Base-by-base conservation (phyloP, 2,113 vertebrate genomes). In the Mustela lutreola region DNA sequence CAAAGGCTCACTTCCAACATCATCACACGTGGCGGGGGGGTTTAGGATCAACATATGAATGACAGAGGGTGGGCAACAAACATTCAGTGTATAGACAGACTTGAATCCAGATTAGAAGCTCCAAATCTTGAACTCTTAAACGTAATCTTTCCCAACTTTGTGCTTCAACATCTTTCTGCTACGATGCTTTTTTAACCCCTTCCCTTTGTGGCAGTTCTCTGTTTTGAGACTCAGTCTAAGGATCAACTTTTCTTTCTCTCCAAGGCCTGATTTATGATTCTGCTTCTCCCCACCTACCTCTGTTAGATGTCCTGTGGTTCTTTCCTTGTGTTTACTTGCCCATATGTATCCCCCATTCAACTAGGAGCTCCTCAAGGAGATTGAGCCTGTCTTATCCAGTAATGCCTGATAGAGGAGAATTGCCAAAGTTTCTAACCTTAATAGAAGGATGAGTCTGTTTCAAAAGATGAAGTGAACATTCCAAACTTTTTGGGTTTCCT, bases 391-490 rank as follows among this genome's bases (percentile, higher is more conserved):
- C 53, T 63, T 79, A 93, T 42, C 11, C 81, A 87, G n/a, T n/a
- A 79, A 39, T 84, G 7, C 24, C 12, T 85, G 36, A 19, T 3
- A 26, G 60, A 73, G 67, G 33, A 15, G 5, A 42, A 11, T 36
- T 80, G 31, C 28, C 50, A 87, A 4, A 83, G 39, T 96, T 92
- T 75, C 82, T 62, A 97, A n/a, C 31, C 42, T 45, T 71, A 92
- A 26, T 53, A 94, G 26, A 70, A 7, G 71, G n/a, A 85, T 63
- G 33, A 73, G 19, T 81, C 63, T 73, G 19, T 89, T 95, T 81
- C 76, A 92, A 62, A 92, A 92, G 60, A 82, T 24, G n/a, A 87
- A 96, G 42, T 87, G 42, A 91, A 91, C 53, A 67, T 82, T 28
- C n/a, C 31, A 85, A 89, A 71, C 31, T 63, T 95, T 36, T 78